Evolutionary conservation across 2,797 vertebrate genomes (phyloP), one percentile per base, ranked within the genome.

Genomic region (Eulemur mongoz): DNA sequence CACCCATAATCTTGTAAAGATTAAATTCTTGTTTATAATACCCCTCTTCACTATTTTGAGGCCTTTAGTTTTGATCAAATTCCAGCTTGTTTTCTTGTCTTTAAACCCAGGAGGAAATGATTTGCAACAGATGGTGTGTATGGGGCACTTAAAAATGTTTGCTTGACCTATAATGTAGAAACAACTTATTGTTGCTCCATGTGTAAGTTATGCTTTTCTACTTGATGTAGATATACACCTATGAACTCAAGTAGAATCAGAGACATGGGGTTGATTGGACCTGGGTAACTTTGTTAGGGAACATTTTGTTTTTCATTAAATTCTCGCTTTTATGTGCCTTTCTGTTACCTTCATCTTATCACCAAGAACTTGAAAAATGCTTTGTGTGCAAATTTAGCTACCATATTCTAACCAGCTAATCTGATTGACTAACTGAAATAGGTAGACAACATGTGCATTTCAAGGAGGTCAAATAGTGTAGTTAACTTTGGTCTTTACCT

Each of bases 11-110:
- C 63, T n/a, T 65, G 86, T 57, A 32, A 40, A 45, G 78, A 73
- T 75, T 65, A 82, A 70, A 83, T 93, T 93, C 57, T 52, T 90
- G 30, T 93, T 96, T 92, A 73, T 15, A 93, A 32, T 61, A 85
- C 63, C 84, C 45, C 45, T 63, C 30, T 89, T 89, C n/a, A 81
- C 52, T 67, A 70, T 75, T 91, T 92, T 12, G 4, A 88, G n/a
- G 18, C 63, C 78, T 90, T 88, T 81, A 40, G 43, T 97, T 80
- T 57, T 40, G 40, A 67, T 86, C 67, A 70, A 61, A 97, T 89
- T 13, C 78, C 72, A 38, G 70, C 50, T 90, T 84, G 35, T 87
- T 96, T 89, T 69, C 81, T 85, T 75, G 23, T 94, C 81, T 83
- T 93, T 69, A 79, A 90, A 91, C 27, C 45, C 65, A 63, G 54